Evolutionary conservation across 37 sponge, comb jelly and placozoan species (phyloP), one percentile per base, ranked within the genome.

Genomic region (Diacarnus erythraeanus): DNA sequence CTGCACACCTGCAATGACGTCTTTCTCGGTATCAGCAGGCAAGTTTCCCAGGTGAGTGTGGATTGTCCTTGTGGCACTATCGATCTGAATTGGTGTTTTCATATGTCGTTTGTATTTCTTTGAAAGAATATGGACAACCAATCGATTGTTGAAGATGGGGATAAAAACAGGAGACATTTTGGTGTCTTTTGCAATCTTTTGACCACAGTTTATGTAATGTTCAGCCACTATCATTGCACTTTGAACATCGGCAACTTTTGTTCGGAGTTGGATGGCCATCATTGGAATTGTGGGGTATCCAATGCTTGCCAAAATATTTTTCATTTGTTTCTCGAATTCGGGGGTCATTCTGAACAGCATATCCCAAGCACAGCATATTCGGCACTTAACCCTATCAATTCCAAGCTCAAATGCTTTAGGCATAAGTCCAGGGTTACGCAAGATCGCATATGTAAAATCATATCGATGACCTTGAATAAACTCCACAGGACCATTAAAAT

Each of bases 1-100:
- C 23, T 76, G 77, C 0, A 87, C 82, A 61, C 67, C 78, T 36
- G 34, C 31, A 25, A 40, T 31, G 29, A 81, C 71, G 18, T 76
- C 77, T 30, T 34, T 36, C 44, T 87, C 81, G 9, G 76, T 58
- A 42, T 66, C 68, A 5, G 77, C 58, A 27, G 81, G 64, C 36
- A 67, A 63, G 39, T 81, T 81, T 12, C 88, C 88, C 3, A 87
- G 38, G 41, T 87, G 88, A 68, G 76, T 81, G 77, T 87, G 88
- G 0, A 81, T 75, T 12, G 83, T 83, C 51, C 75, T 36, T 2
- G 83, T 83, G 56, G 83, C 83, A 3, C 75, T 65, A 2, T 83
- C 75, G 33, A 75, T 83, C 20, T 74, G 21, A 21, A 75, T 83
- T 3, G 83, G 83, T 73, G 69, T 75, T 70, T 80, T 80, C 57